Evolutionary conservation across 2,113 vertebrate genomes (phyloP).

Genomic region (Galbula dea): DNA sequence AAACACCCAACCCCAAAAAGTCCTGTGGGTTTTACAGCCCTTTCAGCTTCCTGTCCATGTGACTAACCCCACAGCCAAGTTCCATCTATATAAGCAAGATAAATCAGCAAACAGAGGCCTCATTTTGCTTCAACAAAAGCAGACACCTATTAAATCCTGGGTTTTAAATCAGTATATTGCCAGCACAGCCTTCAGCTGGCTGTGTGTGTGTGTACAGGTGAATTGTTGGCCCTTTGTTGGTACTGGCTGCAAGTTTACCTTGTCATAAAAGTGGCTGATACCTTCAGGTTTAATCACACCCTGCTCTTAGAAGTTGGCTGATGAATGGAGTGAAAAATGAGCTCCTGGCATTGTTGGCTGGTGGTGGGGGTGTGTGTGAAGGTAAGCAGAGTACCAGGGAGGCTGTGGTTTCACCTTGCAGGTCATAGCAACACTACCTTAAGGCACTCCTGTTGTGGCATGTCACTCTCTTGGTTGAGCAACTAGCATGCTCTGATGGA

Average conservation of each 20-base stretch:
- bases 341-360: fast-evolving
- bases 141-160: not conserved
- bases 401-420: fast-evolving
- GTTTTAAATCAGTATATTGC: fast-evolving
- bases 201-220: not conserved
- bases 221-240: not conserved
- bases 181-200: not conserved
- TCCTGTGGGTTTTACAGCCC: not conserved
- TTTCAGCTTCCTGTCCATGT: slow-evolving; percentile 19
- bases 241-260: not conserved
- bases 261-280: fast-evolving
- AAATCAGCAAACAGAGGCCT: not conserved
- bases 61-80: not conserved
- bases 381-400: fast-evolving
- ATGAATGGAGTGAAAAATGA: not conserved
- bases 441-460: not conserved
- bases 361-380: fast-evolving
- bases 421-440: fast-evolving
- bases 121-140: not conserved
- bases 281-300: not conserved
- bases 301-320: not conserved
- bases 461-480: not conserved
- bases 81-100: not conserved
- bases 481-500: not conserved
- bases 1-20: not conserved